A percentile compares a stretch with the other conserved stretches of the same genome.
Evolutionary conservation across 2,113 vertebrate species (phyloP).

Genomic region (Sorex araneus): DNA sequence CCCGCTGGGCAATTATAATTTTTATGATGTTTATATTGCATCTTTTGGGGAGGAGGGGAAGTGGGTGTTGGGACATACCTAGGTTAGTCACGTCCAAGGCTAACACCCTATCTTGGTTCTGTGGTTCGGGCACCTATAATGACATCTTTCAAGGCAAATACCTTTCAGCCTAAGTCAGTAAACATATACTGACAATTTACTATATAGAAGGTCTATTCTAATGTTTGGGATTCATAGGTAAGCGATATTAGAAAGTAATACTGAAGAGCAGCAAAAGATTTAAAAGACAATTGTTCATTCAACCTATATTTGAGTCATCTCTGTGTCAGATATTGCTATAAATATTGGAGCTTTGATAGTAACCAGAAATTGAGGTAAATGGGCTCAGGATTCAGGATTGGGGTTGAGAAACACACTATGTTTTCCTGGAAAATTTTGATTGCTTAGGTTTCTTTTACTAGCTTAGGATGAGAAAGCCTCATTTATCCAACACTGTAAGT

Average conservation of each 20-base stretch:
- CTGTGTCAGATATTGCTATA: not conserved
- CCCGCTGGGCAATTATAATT: no score
- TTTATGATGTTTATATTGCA: no score
- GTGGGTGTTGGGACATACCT: no score
- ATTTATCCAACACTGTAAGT: not conserved
- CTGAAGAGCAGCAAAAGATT: not conserved
- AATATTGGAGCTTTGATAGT: not conserved
- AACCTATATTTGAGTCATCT: not conserved
- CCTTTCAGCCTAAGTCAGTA: not conserved
- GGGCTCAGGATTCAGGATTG: not conserved
- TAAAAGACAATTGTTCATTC: not conserved
- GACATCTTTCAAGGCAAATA: not conserved
- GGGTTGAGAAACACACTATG: not conserved
- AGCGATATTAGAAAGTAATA: not conserved
- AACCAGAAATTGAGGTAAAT: slow-evolving; percentile 23
- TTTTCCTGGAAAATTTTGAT: not conserved
- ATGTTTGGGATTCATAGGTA: not conserved
- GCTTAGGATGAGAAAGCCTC: not conserved
- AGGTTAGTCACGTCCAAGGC: no score
- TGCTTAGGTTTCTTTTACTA: not conserved
- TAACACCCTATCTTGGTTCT: no score
- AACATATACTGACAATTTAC: not conserved
- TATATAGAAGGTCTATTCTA: not conserved
- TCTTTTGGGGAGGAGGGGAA: no score
- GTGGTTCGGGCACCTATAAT: no score